Percentiles rank a stretch among this genome's conserved stretches.
phyloP scores from a whole-genome alignment of 2,888 invertebrate genomes.

The Campoletis raptor region DNA sequence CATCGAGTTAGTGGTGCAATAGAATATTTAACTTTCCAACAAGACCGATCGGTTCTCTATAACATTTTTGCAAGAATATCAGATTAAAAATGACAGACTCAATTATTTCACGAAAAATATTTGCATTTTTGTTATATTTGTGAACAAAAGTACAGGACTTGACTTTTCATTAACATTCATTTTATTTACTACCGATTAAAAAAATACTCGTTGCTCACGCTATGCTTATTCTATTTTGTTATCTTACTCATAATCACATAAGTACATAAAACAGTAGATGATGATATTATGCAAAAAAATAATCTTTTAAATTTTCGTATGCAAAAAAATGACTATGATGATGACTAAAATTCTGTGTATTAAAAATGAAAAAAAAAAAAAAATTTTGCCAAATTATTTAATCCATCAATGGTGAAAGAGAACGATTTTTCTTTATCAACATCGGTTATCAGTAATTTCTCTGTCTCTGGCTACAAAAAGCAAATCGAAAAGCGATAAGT shows the following conservation, averaged over 20 bases:
- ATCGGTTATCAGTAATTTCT: neutral
- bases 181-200: neutral
- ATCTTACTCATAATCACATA: neutral
- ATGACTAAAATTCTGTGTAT: neutral
- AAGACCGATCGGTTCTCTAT: too few species aligned
- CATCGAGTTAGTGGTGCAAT: too few species aligned
- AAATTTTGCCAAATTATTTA: neutral
- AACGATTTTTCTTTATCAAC: neutral
- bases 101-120: too few species aligned
- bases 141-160: too few species aligned
- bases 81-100: too few species aligned
- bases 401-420: neutral
- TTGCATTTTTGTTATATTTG: too few species aligned
- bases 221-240: neutral
- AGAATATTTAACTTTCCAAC: too few species aligned
- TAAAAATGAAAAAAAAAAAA: neutral
- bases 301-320: neutral
- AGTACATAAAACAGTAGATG: neutral
- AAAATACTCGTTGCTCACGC: neutral
- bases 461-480: neutral
- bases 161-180: neutral
- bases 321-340: neutral
- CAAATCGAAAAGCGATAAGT: neutral
- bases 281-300: neutral
- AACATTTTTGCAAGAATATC: too few species aligned